phyloP scores from a whole-genome alignment of 1,140 invertebrate genomes.

The Brachionus angularis region DNA sequence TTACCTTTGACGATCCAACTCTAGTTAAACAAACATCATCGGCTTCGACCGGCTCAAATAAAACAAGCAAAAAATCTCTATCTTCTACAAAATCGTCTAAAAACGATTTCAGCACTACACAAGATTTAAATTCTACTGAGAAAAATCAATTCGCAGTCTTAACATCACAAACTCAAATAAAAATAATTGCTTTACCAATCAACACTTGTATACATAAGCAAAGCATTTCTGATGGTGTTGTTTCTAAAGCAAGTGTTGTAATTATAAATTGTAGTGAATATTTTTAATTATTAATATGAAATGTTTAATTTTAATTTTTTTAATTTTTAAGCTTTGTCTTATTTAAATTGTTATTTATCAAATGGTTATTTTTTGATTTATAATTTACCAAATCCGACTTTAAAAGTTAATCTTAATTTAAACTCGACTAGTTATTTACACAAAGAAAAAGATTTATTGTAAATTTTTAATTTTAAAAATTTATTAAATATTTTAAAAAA shows the following conservation, averaged over 20 bases:
- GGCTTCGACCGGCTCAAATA: too few species aligned
- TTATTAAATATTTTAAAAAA: too few species aligned
- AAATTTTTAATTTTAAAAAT: not conserved
- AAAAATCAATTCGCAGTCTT: slow-evolving; percentile 85
- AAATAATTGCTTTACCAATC: slow-evolving; percentile 85
- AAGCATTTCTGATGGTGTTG: slow-evolving; percentile 74
- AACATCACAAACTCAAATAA: slow-evolving; percentile 86
- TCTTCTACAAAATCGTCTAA: slow-evolving; percentile 10
- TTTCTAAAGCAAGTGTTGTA: slow-evolving; percentile 87
- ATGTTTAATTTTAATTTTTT: not conserved
- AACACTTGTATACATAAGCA: slow-evolving; percentile 64
- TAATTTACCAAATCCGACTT: slow-evolving; percentile 25
- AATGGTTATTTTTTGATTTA: slow-evolving; percentile 36
- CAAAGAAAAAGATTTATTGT: slow-evolving; percentile 37
- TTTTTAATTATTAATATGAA: too few species aligned
- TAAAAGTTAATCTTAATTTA: slow-evolving; percentile 33
- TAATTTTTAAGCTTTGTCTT: not conserved
- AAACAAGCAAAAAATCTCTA: too few species aligned
- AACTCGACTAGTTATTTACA: slow-evolving; percentile 19
- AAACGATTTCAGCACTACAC: not conserved
- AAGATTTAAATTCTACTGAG: slow-evolving; percentile 21
- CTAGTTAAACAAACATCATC: too few species aligned
- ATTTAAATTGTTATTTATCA: slow-evolving; percentile 33
- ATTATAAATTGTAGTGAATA: slow-evolving; percentile 86
- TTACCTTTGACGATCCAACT: not conserved